Evolutionary conservation across 2,797 vertebrate genomes (phyloP).

Genomic region (Lateolabrax maculatus): DNA sequence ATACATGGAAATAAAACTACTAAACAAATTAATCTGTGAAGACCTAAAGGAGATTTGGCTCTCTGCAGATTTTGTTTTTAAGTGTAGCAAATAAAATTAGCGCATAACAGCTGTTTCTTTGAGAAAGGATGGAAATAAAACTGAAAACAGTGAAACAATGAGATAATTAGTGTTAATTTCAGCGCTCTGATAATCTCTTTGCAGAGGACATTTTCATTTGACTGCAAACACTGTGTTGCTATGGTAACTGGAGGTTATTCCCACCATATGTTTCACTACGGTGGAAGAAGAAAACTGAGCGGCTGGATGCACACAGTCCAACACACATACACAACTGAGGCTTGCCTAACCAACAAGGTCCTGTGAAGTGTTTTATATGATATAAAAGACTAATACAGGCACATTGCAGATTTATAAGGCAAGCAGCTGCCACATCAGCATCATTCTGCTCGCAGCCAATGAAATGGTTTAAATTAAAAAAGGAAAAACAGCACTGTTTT

Average conservation of each 20-base stretch:
- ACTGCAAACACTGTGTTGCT: slow-evolving; percentile 78
- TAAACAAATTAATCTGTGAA: not conserved
- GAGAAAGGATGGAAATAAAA: slow-evolving; percentile 3
- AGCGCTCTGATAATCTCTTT: slow-evolving; percentile 21
- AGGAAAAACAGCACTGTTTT: not conserved
- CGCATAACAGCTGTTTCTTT: not conserved
- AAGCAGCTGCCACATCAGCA: slow-evolving; percentile 23
- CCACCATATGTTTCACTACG: slow-evolving; percentile 78
- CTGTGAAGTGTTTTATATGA: not conserved
- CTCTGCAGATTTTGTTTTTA: not conserved
- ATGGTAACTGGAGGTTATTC: slow-evolving; percentile 75
- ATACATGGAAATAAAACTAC: slow-evolving; percentile 1
- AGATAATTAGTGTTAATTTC: slow-evolving; percentile 30
- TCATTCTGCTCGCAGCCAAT: not conserved
- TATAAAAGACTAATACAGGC: slow-evolving; percentile 4
- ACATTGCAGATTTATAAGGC: slow-evolving; percentile 25
- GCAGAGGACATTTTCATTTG: slow-evolving; percentile 55
- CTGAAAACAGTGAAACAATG: slow-evolving; percentile 4
- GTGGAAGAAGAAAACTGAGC: slow-evolving; percentile 20
- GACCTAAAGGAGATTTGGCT: not conserved
- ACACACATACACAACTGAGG: slow-evolving; percentile 18
- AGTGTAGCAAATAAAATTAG: not conserved
- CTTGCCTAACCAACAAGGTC: not conserved
- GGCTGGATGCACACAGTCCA: slow-evolving; percentile 43
- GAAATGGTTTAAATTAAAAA: not conserved